Conservation (phyloP, 2,888 invertebrate species). For the Diarsia mendica region DNA sequence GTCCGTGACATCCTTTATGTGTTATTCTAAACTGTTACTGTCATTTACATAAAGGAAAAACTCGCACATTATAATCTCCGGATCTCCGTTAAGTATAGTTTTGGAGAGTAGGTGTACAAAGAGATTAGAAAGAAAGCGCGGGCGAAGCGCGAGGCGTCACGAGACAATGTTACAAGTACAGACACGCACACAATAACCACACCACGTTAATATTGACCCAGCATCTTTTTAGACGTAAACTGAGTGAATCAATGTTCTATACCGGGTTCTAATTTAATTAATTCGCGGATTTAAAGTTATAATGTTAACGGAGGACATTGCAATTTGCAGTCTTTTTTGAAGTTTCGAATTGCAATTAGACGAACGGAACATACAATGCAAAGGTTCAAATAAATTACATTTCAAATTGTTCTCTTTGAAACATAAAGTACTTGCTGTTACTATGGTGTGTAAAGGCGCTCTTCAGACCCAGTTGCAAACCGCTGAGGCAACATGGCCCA, state of each 20-base stretch:
- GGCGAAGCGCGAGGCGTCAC: slow-evolving; percentile 85
- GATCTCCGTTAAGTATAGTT: slow-evolving; percentile 45
- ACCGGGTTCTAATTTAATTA: background rate
- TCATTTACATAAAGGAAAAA: no score
- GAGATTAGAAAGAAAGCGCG: slow-evolving; percentile 69
- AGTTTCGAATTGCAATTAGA: background rate
- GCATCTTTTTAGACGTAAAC: slow-evolving; percentile 56
- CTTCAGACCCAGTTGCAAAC: background rate
- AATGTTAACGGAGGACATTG: background rate
- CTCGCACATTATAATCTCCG: slow-evolving; percentile 35
- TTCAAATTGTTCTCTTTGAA: background rate
- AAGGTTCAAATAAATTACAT: background rate
- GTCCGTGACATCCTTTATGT: no score
- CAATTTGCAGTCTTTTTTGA: background rate
- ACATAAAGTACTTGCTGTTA: background rate
- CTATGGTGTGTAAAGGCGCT: background rate
- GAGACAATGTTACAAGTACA: slow-evolving; percentile 72
- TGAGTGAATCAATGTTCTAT: slow-evolving; percentile 74
- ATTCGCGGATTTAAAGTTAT: background rate
- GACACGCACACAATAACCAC: slow-evolving; percentile 82
- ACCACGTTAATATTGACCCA: slow-evolving; percentile 75
- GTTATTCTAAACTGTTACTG: background rate
- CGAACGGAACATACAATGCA: background rate
- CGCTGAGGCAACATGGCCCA: background rate
- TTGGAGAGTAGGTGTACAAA: slow-evolving; percentile 42